Evolutionary conservation across 2,888 invertebrate genomes (phyloP).

Genomic region (Synanthedon formicaeformis): DNA sequence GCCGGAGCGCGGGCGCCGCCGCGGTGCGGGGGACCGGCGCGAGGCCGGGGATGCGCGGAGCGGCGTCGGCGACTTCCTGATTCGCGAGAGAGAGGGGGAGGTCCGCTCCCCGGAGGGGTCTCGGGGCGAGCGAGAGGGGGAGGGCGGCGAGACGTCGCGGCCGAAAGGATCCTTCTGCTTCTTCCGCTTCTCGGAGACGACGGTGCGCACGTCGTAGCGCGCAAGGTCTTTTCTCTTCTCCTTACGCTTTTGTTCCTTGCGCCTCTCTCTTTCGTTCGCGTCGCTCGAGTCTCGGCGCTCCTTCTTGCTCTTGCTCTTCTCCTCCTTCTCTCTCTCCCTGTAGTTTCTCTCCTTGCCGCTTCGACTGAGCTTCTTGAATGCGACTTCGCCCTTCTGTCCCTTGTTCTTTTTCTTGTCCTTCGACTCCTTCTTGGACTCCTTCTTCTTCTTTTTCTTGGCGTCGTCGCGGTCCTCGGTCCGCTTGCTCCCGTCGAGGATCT

Average conservation of each 20-base stretch:
- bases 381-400: conserved; percentile 66
- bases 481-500: conserved; percentile 63
- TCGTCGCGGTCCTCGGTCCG: conserved; percentile 22
- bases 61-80: conserved; percentile 7
- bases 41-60: conserved; percentile 12
- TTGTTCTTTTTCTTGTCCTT: conserved; percentile 51
- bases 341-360: conserved; percentile 83
- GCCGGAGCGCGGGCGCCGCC: conserved; percentile 11
- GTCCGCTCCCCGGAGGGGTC: background rate
- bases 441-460: conserved; percentile 63
- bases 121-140: conserved; percentile 19
- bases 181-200: conserved; percentile 78
- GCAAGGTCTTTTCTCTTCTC: conserved; percentile 82
- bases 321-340: conserved; percentile 70
- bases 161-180: conserved; percentile 82
- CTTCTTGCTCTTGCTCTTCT: conserved; percentile 41
- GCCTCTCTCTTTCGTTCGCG: conserved; percentile 31
- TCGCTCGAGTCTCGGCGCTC: conserved; percentile 22
- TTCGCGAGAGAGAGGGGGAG: conserved; percentile 15
- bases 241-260: conserved; percentile 39
- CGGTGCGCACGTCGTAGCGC: conserved; percentile 84
- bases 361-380: conserved; percentile 86
- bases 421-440: conserved; percentile 60
- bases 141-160: conserved; percentile 73
- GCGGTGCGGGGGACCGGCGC: conserved; percentile 14